Evolutionary conservation across 53 echinoderm and acorn worm species (phyloP).

Genomic region (Antedon mediterranea): DNA sequence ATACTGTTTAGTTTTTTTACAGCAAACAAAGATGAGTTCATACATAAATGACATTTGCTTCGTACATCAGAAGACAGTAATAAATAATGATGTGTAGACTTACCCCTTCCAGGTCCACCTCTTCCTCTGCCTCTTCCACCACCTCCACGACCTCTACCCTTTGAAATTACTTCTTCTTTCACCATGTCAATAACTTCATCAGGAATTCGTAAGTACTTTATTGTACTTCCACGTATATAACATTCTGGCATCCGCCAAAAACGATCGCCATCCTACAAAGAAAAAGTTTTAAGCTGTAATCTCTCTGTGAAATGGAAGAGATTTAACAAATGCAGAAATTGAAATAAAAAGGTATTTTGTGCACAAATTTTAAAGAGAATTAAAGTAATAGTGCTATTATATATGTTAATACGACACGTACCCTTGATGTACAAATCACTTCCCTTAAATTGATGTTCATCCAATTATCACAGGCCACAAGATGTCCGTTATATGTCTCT

Average conservation of each 20-base stretch:
- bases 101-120: slow-evolving; percentile 65
- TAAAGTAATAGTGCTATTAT: background rate
- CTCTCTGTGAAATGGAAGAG: too few relatives aligned
- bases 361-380: too few relatives aligned
- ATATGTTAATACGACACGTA: slow-evolving; percentile 10
- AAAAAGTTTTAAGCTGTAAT: too few relatives aligned
- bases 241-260: slow-evolving; percentile 99
- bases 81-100: background rate
- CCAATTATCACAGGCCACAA: slow-evolving; percentile 99
- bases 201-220: slow-evolving; percentile 94
- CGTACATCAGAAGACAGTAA: too few relatives aligned
- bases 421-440: slow-evolving; percentile 99
- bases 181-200: slow-evolving; percentile 99
- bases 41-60: too few relatives aligned
- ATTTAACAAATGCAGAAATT: too few relatives aligned
- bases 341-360: too few relatives aligned
- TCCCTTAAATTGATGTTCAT: slow-evolving; percentile 99
- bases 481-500: slow-evolving; percentile 97
- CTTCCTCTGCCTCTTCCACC: slow-evolving; percentile 71
- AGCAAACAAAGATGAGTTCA: too few relatives aligned
- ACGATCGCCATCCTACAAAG: slow-evolving; percentile 75
- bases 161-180: slow-evolving; percentile 88
- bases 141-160: slow-evolving; percentile 71
- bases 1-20: too few relatives aligned
- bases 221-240: slow-evolving; percentile 91